Conservation (phyloP, 2,888 invertebrate genomes). For the Rosalia funebris region DNA sequence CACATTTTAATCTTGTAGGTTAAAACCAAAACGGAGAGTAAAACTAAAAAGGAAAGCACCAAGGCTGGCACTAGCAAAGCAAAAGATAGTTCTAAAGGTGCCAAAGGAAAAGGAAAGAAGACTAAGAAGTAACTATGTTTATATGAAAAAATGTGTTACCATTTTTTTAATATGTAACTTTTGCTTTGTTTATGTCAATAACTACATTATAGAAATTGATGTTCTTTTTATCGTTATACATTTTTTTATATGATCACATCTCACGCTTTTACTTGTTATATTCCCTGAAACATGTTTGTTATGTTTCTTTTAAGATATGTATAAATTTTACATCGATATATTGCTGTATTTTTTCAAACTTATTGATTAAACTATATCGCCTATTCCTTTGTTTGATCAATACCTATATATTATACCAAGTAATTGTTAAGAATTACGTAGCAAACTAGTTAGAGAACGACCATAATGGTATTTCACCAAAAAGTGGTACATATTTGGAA, state of each 20-base stretch:
- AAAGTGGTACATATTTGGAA: conserved; percentile 37
- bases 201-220: neutral
- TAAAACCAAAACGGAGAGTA: conserved; percentile 28
- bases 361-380: conserved; percentile 21
- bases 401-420: no score
- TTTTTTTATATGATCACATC: neutral
- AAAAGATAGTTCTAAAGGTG: conserved; percentile 25
- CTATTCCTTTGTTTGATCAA: conserved; percentile 20
- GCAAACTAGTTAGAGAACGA: no score
- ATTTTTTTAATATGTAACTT: neutral
- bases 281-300: neutral
- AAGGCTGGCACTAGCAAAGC: conserved; percentile 35
- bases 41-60: conserved; percentile 25
- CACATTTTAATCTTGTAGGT: conserved; percentile 26
- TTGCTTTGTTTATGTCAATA: neutral
- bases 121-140: conserved; percentile 6
- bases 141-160: no score
- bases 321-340: neutral
- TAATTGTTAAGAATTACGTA: no score
- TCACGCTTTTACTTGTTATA: neutral
- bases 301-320: neutral
- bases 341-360: conserved; percentile 4
- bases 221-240: neutral
- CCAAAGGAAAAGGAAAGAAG: conserved; percentile 30
- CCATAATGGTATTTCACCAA: conserved; percentile 37